A percentile compares a stretch with the other conserved stretches of the same genome.
phyloP scores from a whole-genome alignment of 2,888 invertebrate species.

The Bhutanitis thaidina region DNA sequence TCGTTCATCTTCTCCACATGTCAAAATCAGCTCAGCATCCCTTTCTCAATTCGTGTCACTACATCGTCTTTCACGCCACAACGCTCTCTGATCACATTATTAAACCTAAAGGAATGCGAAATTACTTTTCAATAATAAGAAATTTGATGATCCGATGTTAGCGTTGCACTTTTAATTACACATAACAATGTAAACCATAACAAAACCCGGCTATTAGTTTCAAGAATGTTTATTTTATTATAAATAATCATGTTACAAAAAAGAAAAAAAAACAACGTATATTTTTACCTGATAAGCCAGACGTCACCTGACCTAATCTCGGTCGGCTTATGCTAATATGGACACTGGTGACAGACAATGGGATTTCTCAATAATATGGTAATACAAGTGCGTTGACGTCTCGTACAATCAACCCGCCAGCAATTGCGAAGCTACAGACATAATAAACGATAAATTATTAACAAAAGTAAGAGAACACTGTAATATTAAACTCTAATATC shows the following conservation, averaged over 20 bases:
- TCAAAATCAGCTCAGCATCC: no score
- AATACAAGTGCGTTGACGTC: constrained; percentile 21
- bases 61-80: no score
- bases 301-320: constrained; percentile 24
- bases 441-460: constrained; percentile 1
- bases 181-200: no score
- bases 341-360: constrained; percentile 16
- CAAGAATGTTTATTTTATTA: neutral
- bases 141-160: no score
- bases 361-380: constrained; percentile 26
- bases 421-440: neutral
- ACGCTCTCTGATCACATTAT: no score
- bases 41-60: no score
- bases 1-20: no score
- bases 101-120: no score
- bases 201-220: neutral
- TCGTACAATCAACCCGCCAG: constrained; percentile 13
- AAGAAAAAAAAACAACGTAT: constrained; percentile 5
- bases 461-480: neutral
- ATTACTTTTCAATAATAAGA: no score
- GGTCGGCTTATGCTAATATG: constrained; percentile 19
- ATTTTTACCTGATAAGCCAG: constrained; percentile 19
- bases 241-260: neutral
- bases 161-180: no score
- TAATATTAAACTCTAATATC: no score